Evolutionary conservation across 2,113 vertebrate genomes (phyloP), one percentile per base, ranked within the genome.

Genomic region (Coptodon bakossiorum): DNA sequence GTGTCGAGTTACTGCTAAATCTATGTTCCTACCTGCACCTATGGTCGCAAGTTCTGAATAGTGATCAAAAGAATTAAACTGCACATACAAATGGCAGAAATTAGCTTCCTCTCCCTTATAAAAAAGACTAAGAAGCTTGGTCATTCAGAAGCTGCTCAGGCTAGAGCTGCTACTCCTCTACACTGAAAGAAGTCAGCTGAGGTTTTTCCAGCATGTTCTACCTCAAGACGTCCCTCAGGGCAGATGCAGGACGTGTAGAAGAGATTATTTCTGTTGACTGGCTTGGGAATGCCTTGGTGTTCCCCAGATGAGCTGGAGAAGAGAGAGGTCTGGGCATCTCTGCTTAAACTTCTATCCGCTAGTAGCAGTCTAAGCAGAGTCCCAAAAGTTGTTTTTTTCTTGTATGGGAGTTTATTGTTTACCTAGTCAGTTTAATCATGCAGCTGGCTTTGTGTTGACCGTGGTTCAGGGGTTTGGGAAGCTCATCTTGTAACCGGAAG

Each of bases 401-500:
- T 63, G 59, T 36, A 63, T 63, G 59, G 9, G 29, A 0, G 29
- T 34, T 36, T 11, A 63, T 63, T 36, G 31, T 63, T 63, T 63
- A 63, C 9, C 17, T 9, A 19, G 17, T 63, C 59, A 63, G 17
- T 11, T 63, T 63, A 36, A 63, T 36, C 59, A 36, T 1, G 0
- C 0, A 0, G 9, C 9, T 36, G 31, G 3, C 16, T 0, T 63
- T 11, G 16, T 34, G 57, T 10, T 57, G 7, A 59, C 56, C 0
- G 3, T 8, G 24, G 56, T 16, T 59, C 56, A 59, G 3, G 56
- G 13, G 24, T 13, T 29, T 57, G 24, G 24, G 24, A 1, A 16
- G 56, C 7, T 29, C 56, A 16, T 59, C 56, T 59, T 29, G 7
- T 9, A 59, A 59, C 13, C 56, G 5, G 56, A 59, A 10, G n/a